Evolutionary conservation across 1,140 invertebrate genomes (phyloP), one percentile per base, ranked within the genome.

Genomic region (Carposina sasakii): DNA sequence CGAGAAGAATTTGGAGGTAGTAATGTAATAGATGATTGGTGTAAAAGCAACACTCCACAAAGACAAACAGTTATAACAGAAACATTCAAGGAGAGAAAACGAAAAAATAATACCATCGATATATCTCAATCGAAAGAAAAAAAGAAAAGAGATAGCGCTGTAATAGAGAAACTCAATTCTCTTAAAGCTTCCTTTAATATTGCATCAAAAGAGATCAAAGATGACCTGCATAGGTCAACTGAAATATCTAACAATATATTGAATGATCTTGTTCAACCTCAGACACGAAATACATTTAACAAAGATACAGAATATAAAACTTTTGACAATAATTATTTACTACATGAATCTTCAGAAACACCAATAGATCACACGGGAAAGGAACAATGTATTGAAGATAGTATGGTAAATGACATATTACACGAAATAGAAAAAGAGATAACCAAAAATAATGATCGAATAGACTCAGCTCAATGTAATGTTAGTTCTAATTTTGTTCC

Each of bases 391-490:
- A 36, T 63, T 15, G 62, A 74, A 23, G 63, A 73, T 28, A 42
- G 57, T n/a, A 48, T 71, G 51, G 60, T 81, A 26, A 56, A 67
- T 31, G 60, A 52, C 19, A 71, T 83, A 47, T 48, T 81, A 33
- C 55, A 58, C 31, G 60, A 69, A 42, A 79, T 81, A 39, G 79
- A 83, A 67, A 61, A 52, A 42, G 74, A 83, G 69, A 78, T 77
- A 41, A 46, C 16, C 15, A 51, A 34, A 50, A 13, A 44, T 30
- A 23, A 52, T 51, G 16, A 24, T n/a, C n/a, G n/a, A n/a, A n/a
- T n/a, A n/a, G n/a, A n/a, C n/a, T n/a, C n/a, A n/a, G n/a, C n/a
- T n/a, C n/a, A n/a, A n/a, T n/a, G n/a, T n/a, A n/a, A n/a, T n/a
- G n/a, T n/a, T n/a, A n/a, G n/a, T n/a, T n/a, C n/a, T n/a, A n/a